Percentiles rank a stretch among this genome's conserved stretches.
phyloP scores from a whole-genome alignment of 2,113 vertebrate genomes.

The Anolis sagrei region DNA sequence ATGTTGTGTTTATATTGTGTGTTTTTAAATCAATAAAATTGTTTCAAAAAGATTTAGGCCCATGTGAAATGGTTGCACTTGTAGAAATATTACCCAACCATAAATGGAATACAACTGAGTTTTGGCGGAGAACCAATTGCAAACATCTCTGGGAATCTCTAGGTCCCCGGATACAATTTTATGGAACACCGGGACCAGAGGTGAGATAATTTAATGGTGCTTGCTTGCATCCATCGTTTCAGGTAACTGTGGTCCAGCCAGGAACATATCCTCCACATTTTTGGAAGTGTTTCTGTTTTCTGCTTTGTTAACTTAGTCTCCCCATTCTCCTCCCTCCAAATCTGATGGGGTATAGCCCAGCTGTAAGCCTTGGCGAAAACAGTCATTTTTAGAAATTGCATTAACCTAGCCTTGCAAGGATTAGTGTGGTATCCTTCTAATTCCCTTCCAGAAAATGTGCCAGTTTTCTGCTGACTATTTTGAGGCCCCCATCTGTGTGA shows the following conservation, averaged over 20 bases:
- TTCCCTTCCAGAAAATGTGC: slow-evolving; percentile 65
- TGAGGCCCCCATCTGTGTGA: slow-evolving; percentile 70
- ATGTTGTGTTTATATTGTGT: no score
- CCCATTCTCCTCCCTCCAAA: not conserved
- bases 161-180: not conserved
- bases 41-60: no score
- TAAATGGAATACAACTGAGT: no score
- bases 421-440: slow-evolving; percentile 57
- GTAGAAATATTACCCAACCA: no score
- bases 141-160: not conserved
- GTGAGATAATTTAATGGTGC: no score
- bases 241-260: no score
- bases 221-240: no score
- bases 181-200: not conserved
- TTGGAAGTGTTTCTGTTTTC: no score
- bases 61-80: no score
- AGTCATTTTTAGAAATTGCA: slow-evolving; percentile 44
- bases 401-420: slow-evolving; percentile 50
- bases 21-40: no score
- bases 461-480: slow-evolving; percentile 69
- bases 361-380: not conserved
- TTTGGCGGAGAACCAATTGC: no score
- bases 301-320: not conserved
- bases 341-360: not conserved
- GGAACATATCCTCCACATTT: no score